Base-by-base conservation (phyloP, 1,140 invertebrate genomes). In the Dicyema japonicum region DNA sequence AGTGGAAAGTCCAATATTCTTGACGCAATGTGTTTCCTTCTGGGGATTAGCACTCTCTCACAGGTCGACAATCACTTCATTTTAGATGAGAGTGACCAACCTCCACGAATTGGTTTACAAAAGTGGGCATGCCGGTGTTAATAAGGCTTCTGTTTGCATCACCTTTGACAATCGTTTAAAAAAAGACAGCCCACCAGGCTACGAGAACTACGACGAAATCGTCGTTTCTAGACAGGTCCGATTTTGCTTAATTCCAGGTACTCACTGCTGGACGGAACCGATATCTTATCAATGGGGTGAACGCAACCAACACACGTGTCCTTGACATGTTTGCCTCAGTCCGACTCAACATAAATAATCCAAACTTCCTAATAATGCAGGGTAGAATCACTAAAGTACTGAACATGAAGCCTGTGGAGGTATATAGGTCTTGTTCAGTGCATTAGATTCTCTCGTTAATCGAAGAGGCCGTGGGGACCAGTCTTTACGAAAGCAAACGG, bases 291-390 rank as follows among this genome's bases (percentile, higher is more conserved):
- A 92, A 94, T 56, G 80, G 82, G 4, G 64, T 64, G 19, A 67
- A 65, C 46, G 75, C 78, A 60, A 67, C 51, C 35, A 76, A 78
- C 43, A 75, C 70, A 40, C 56, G 69, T 38, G 70, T 92, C 0
- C 63, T 67, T 29, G 85, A 97, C 52, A 55, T 97, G 36, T 92
- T 97, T 46, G 69, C 72, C 37, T 82, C 80, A 0, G 67, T 94
- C 5, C 76, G 88, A 41, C 53, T 97, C 2, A 97, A 97, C 50
- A 74, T 94, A 0, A 94, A 94, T 49, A 94, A 94, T 59, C 85
- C 85, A 3, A 82, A 94, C 48, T 97, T 92, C 47, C 61, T 97
- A 3, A 97, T 97, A 37, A 94, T 97, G 85, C 88, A 97, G 60
- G 88, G 88, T 5, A 63, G 80, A 39, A 88, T 97, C 28, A 92